Evolutionary conservation across 2,888 invertebrate genomes (phyloP).

Genomic region (Apodemia hepburni): DNA sequence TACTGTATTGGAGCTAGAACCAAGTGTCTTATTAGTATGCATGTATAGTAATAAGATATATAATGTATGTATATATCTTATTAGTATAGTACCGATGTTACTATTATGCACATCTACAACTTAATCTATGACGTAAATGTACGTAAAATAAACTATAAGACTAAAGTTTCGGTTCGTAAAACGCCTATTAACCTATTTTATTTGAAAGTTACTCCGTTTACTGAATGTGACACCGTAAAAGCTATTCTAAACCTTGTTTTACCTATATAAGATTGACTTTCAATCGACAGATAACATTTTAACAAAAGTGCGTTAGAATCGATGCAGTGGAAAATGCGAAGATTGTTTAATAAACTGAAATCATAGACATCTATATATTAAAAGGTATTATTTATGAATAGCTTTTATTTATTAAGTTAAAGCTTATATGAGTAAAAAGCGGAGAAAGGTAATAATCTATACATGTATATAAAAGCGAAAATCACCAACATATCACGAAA

Average conservation of each 20-base stretch:
- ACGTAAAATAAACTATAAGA: slow-evolving; percentile 56
- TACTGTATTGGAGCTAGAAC: background rate
- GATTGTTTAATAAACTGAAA: background rate
- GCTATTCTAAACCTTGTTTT: slow-evolving; percentile 17
- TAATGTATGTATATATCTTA: no score
- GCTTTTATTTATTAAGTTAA: no score
- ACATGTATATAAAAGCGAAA: no score
- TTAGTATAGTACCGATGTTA: background rate
- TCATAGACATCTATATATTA: no score
- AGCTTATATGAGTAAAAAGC: no score
- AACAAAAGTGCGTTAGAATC: background rate
- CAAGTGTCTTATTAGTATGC: background rate
- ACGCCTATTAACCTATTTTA: slow-evolving; percentile 74
- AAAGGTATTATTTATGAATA: no score
- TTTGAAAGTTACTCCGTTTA: slow-evolving; percentile 60
- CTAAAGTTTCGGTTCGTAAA: slow-evolving; percentile 67
- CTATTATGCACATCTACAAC: slow-evolving; percentile 17
- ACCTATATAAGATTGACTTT: background rate
- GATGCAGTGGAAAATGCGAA: slow-evolving; percentile 8
- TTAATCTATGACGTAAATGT: slow-evolving; percentile 53
- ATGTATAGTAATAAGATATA: no score
- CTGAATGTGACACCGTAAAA: slow-evolving; percentile 29
- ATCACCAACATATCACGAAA: no score
- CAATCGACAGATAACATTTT: background rate
- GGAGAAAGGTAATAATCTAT: no score